Evolutionary conservation across 2,888 invertebrate genomes (phyloP), one percentile per base, ranked within the genome.

Genomic region (Phyllotreta cruciferae): DNA sequence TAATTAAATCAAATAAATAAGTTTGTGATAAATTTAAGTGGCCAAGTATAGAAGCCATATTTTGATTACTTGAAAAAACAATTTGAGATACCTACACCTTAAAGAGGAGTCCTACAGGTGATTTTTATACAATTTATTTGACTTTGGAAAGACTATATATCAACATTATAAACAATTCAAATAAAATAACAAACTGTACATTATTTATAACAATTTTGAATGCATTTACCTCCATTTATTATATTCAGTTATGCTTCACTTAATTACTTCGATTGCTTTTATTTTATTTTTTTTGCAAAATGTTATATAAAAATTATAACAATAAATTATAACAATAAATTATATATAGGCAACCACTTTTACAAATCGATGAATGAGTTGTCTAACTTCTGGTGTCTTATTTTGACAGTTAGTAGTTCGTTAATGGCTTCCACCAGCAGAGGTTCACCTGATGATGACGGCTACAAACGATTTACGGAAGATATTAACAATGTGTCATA

Each of bases 391-490:
- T 42, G 62, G 56, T 39, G 56, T 35, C 34, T 3, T 8, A 13
- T 56, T 67, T 64, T 67, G 68, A 67, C 68, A 68, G 65, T 64
- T 63, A 36, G 60, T 45, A 63, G 54, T 42, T 60, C 58, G 53
- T 69, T 65, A 67, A 74, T 73, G 73, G 73, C 74, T 71, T 70
- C 66, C 58, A 69, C 70, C 35, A 66, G 57, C 53, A 73, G 71
- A 64, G 71, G 66, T 13, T 84, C 85, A 76, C 83, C 86, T 77
- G 79, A 81, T 69, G 83, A 86, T 75, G 87, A 87, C 77, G 87
- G 87, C 64, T 87, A 87, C 79, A 85, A 86, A 82, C 83, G 85
- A 77, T 87, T 88, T 77, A 85, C 85, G 80, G 86, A 87, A 81
- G 87, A 87, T 69, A 71, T 76, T 24, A 78, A 79, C 62, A 79